Conservation (phyloP, 2,797 vertebrate genomes). For the Carduelis carduelis region DNA sequence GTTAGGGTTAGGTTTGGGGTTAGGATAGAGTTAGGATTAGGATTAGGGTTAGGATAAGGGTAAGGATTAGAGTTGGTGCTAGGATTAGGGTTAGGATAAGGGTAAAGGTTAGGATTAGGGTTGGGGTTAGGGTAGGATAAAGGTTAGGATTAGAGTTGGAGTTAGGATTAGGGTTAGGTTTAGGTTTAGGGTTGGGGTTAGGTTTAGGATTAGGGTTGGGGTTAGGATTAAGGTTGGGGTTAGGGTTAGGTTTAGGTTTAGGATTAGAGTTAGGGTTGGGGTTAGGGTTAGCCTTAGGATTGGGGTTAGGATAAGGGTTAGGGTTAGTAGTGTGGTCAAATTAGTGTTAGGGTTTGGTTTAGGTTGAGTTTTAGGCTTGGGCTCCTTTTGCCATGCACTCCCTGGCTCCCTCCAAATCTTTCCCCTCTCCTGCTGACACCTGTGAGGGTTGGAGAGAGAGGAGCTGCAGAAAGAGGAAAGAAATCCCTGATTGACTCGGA, state of each 20-base stretch:
- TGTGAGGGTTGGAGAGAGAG: rapidly evolving
- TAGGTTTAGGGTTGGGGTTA: rapidly evolving
- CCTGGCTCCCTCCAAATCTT: rapidly evolving
- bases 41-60: rapidly evolving
- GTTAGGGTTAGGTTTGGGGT: too few relatives aligned
- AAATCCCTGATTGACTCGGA: neutral
- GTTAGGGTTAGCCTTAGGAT: rapidly evolving
- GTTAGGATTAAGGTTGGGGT: rapidly evolving
- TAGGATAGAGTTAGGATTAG: rapidly evolving
- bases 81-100: neutral
- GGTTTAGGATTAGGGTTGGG: rapidly evolving
- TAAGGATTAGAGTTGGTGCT: rapidly evolving
- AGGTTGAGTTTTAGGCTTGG: rapidly evolving
- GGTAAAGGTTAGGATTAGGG: rapidly evolving
- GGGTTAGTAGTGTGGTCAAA: neutral
- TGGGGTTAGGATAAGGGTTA: neutral
- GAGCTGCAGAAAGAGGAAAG: neutral
- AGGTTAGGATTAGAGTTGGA: rapidly evolving
- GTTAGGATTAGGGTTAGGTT: rapidly evolving
- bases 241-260: rapidly evolving
- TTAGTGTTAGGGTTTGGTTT: neutral
- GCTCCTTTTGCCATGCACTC: neutral
- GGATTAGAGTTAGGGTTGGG: rapidly evolving
- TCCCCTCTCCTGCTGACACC: neutral
- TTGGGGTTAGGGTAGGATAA: rapidly evolving